Percentiles rank a stretch among this genome's conserved stretches.
These are phyloP conservation scores for Cydia splendana DNA, from an alignment of 1,140 invertebrate species.

Conservation along the genomic window DNA sequence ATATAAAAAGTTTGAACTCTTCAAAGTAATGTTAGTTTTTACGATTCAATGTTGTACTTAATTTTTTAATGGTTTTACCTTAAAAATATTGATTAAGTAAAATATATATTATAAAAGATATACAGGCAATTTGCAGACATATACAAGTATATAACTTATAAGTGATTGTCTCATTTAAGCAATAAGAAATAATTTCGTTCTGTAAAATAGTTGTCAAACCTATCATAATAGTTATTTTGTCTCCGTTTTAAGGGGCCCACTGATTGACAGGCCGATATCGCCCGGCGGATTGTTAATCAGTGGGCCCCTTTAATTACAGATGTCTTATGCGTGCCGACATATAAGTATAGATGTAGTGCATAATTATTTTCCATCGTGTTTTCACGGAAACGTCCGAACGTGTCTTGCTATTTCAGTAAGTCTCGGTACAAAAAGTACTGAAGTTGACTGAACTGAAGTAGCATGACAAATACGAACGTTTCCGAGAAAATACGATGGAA, in stretches of 20 bases:
- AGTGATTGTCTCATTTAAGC: not conserved
- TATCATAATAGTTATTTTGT: not conserved
- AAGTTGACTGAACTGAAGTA: too few relatives aligned
- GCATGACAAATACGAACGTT: too few relatives aligned
- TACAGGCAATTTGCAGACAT: slow-evolving; percentile 6
- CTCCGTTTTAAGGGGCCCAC: not conserved
- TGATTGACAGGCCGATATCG: not conserved
- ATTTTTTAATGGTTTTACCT: not conserved
- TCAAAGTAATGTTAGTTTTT: not conserved
- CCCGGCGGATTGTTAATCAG: too few relatives aligned
- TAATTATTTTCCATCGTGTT: too few relatives aligned
- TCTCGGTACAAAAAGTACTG: too few relatives aligned
- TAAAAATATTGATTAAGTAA: not conserved
- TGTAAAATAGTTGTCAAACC: not conserved
- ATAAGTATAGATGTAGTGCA: too few relatives aligned
- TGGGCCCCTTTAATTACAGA: not conserved
- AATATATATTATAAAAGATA: not conserved
- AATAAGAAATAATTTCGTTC: not conserved
- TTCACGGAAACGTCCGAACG: too few relatives aligned
- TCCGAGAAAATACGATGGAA: too few relatives aligned
- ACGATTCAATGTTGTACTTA: not conserved
- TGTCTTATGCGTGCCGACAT: not conserved
- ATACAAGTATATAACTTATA: slow-evolving; percentile 2
- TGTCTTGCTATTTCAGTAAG: too few relatives aligned
- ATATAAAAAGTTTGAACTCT: not conserved